Conservation (phyloP, 2,888 invertebrate species). For the Brachyptera risi region DNA sequence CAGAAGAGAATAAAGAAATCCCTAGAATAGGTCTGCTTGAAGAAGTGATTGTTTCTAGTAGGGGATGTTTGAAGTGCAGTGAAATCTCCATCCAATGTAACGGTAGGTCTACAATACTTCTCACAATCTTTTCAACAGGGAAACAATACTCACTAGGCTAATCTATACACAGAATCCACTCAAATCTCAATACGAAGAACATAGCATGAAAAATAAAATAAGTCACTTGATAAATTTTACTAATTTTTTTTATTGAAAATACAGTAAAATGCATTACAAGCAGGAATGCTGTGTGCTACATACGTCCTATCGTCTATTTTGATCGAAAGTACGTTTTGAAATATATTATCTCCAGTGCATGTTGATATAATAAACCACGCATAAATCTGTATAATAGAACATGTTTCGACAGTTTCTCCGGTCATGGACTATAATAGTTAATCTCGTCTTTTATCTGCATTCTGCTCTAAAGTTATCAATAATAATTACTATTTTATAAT, state of each 20-base stretch:
- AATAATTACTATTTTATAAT: slow-evolving; percentile 10
- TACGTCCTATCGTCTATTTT: background rate
- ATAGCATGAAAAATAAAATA: no score
- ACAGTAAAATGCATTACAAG: slow-evolving; percentile 27
- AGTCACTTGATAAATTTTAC: slow-evolving; percentile 2
- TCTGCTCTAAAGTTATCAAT: background rate
- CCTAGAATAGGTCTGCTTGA: no score
- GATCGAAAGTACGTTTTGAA: background rate
- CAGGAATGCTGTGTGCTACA: slow-evolving; percentile 22
- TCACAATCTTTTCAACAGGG: no score
- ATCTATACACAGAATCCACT: no score
- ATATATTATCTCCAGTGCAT: slow-evolving; percentile 2
- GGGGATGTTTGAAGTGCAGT: no score
- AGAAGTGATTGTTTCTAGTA: no score
- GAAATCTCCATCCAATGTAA: no score
- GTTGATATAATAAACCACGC: no score
- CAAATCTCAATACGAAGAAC: no score
- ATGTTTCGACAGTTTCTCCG: background rate
- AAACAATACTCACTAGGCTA: no score
- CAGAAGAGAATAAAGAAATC: no score
- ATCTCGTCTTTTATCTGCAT: background rate
- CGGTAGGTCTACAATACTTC: no score
- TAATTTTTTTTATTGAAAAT: slow-evolving; percentile 27
- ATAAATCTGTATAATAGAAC: background rate
- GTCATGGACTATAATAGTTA: background rate